Evolutionary conservation across 1,140 invertebrate genomes (phyloP).

Genomic region (Drosophila persimilis): DNA sequence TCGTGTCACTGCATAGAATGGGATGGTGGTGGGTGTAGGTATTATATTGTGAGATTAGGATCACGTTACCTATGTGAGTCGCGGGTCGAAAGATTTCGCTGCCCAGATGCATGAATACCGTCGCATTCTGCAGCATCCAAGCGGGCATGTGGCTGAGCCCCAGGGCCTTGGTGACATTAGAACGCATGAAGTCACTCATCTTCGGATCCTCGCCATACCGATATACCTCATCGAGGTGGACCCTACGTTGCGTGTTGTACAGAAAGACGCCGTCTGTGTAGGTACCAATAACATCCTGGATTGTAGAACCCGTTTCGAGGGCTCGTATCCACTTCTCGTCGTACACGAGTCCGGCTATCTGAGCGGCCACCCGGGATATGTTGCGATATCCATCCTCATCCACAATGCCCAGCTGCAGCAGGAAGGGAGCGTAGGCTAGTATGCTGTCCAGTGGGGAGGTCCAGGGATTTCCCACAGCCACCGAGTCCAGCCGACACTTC

Average conservation of each 20-base stretch:
- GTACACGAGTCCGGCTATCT: conserved; percentile 84
- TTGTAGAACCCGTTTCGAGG: conserved; percentile 27
- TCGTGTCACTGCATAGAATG: conserved; percentile 85
- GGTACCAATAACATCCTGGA: conserved; percentile 41
- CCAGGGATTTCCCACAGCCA: conserved; percentile 94
- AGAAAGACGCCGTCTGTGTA: conserved; percentile 54
- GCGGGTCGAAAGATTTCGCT: conserved; percentile 94
- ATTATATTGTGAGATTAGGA: background rate
- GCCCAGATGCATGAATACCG: conserved; percentile 86
- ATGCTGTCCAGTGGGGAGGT: conserved; percentile 93
- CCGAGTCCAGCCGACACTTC: conserved; percentile 88
- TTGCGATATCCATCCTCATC: conserved; percentile 85
- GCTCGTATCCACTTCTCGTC: conserved; percentile 85
- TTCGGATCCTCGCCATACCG: conserved; percentile 69
- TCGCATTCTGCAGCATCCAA: conserved; percentile 86
- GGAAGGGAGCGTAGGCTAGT: conserved; percentile 90
- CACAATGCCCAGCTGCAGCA: conserved; percentile 84
- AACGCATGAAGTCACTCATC: conserved; percentile 88
- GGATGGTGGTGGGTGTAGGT: background rate
- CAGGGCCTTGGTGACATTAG: conserved; percentile 86
- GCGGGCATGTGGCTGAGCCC: conserved; percentile 85
- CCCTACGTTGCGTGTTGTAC: conserved; percentile 59
- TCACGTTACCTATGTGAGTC: conserved; percentile 85
- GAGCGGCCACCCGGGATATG: conserved; percentile 83
- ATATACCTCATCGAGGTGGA: conserved; percentile 54